phyloP scores from a whole-genome alignment of 2,888 invertebrate genomes.

The Apamea crenata region DNA sequence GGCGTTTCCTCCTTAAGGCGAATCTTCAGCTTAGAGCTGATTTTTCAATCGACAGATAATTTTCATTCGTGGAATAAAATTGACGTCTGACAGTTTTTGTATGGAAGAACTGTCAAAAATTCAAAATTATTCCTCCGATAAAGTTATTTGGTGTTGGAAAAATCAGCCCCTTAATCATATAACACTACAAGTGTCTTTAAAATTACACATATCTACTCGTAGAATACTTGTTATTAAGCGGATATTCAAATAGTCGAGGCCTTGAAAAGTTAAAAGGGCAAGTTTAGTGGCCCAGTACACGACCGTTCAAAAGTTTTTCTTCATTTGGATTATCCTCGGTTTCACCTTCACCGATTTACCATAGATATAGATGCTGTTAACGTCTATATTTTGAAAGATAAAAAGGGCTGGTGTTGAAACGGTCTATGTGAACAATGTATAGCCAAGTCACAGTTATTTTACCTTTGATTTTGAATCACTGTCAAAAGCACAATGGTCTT shows the following conservation, averaged over 20 bases:
- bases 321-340: constrained; percentile 73
- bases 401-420: constrained; percentile 32
- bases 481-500: too few species aligned
- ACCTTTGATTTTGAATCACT: too few species aligned
- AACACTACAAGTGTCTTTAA: not conserved
- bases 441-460: too few species aligned
- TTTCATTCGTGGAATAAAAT: too few species aligned
- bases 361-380: constrained; percentile 30
- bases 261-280: constrained; percentile 60
- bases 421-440: constrained; percentile 8
- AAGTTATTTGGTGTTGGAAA: too few species aligned
- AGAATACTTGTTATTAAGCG: not conserved
- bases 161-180: too few species aligned
- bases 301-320: constrained; percentile 47
- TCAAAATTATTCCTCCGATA: too few species aligned
- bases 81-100: too few species aligned
- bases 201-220: not conserved
- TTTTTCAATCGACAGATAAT: too few species aligned
- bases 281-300: constrained; percentile 55
- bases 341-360: constrained; percentile 71
- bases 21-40: not conserved
- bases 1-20: not conserved
- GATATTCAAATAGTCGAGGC: constrained; percentile 24
- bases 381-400: constrained; percentile 1
- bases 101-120: too few species aligned